Evolutionary conservation across 2,888 invertebrate species (phyloP), one percentile per base, ranked within the genome.

Genomic region (Neria commutata): DNA sequence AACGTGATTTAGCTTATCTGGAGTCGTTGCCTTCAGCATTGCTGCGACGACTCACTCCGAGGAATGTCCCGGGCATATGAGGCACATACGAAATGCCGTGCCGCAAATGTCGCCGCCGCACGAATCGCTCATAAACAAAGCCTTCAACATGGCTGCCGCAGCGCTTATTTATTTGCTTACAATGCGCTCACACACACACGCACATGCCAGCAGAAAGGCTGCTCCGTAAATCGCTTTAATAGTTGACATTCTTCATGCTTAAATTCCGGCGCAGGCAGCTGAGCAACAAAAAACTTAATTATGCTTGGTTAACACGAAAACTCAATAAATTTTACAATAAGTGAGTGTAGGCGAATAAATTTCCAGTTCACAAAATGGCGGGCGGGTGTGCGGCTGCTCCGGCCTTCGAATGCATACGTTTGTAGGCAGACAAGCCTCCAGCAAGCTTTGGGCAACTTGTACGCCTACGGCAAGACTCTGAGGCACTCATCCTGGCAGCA

Each of bases 291-390:
- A 72, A 77, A 77, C 75, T 76, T 75, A 77, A 76, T 76, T 76
- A 76, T 77, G 77, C 76, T 73, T 75, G 75, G 77, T 76, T 77
- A 77, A 75, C 76, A 77, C 76, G 77, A 76, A 77, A 76, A 75
- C 76, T 76, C 76, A 75, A 76, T 76, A 76, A 76, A 76, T 76
- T 76, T 74, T 69, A 72, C 66, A 72, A 73, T 72, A 76, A 75
- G 71, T 74, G 62, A 61, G 54, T 62, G 37, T 21, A 24, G 10
- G 24, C 16, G 34, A 34, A 37, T 51, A 51, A 51, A 51, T 51
- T 19, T 21, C n/a, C n/a, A 34, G 17, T 37, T 25, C 33, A 21
- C 21, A 19, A 23, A 50, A 4, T 23, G 5, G 25, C 16, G 37
- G 52, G 40, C 54, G 16, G 40, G 24, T 59, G 42, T 46, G 14